phyloP scores from a whole-genome alignment of 30 jellyfish, hydroid and myxozoan species.

The Euphysa ruthae region DNA sequence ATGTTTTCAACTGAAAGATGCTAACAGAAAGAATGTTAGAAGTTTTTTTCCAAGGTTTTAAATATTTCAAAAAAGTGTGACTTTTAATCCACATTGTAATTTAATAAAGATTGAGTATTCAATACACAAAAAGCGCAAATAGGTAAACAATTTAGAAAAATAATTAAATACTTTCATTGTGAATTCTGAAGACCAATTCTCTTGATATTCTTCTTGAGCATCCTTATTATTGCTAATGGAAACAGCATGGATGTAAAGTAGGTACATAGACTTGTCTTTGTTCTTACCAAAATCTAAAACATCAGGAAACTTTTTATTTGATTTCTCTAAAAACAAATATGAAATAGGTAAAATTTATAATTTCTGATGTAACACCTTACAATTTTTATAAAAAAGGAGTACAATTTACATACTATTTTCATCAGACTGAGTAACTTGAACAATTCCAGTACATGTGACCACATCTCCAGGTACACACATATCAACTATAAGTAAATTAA shows the following conservation, averaged over 20 bases:
- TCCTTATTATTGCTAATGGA: slow-evolving; percentile 61
- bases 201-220: slow-evolving; percentile 28
- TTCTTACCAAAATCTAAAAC: slow-evolving; percentile 37
- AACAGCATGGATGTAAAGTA: slow-evolving; percentile 62
- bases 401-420: slow-evolving; percentile 51
- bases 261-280: slow-evolving; percentile 74
- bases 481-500: slow-evolving; percentile 61
- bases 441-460: slow-evolving; percentile 76
- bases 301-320: not conserved
- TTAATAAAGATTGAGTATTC: too few species aligned
- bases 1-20: too few species aligned
- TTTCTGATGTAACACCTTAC: not conserved
- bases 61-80: too few species aligned
- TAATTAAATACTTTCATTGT: slow-evolving; percentile 47
- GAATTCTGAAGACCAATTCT: slow-evolving; percentile 43
- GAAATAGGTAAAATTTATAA: not conserved
- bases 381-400: not conserved
- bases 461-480: slow-evolving; percentile 92
- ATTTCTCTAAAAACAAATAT: too few species aligned
- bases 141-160: too few species aligned
- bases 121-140: too few species aligned
- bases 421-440: slow-evolving; percentile 57
- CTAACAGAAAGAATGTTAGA: too few species aligned
- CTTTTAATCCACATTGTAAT: too few species aligned
- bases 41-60: too few species aligned